Evolutionary conservation across 2,888 invertebrate genomes (phyloP).

Genomic region (Lycophotia porphyrea): DNA sequence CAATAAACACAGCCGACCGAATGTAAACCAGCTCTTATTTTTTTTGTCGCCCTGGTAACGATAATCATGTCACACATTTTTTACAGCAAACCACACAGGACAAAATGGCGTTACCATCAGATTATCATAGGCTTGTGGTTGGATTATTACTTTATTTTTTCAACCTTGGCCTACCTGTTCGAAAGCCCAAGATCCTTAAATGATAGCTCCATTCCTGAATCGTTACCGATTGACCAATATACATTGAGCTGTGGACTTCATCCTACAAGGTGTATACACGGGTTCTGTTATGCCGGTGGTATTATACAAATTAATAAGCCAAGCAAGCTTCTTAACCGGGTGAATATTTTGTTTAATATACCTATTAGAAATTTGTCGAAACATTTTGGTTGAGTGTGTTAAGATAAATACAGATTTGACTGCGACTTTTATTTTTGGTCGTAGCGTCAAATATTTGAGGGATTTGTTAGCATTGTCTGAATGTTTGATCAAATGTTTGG

Average conservation of each 20-base stretch:
- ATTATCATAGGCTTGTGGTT: conserved; percentile 88
- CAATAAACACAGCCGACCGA: conserved; percentile 29
- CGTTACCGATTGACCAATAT: conserved; percentile 75
- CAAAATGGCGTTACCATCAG: conserved; percentile 90
- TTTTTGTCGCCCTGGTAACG: conserved; percentile 83
- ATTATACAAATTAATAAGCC: conserved; percentile 86
- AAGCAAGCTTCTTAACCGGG: conserved; percentile 89
- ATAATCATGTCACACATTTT: conserved; percentile 90
- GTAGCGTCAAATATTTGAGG: conserved; percentile 80
- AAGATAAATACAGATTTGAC: conserved; percentile 80
- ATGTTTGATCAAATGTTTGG: conserved; percentile 77
- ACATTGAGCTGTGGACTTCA: conserved; percentile 66
- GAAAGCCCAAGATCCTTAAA: conserved; percentile 80
- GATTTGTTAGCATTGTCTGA: conserved; percentile 78
- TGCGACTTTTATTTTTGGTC: conserved; percentile 75
- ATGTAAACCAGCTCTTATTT: conserved; percentile 76
- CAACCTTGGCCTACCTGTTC: conserved; percentile 86
- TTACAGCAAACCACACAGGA: conserved; percentile 89
- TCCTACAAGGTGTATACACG: not conserved
- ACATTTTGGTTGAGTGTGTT: conserved; percentile 86
- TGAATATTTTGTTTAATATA: conserved; percentile 89
- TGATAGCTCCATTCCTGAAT: conserved; percentile 81
- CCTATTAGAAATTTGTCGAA: conserved; percentile 89
- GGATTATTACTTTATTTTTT: conserved; percentile 90
- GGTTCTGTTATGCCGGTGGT: conserved; percentile 70